Base-by-base conservation (phyloP, 2,797 vertebrate genomes). In the Acanthornis magna region DNA sequence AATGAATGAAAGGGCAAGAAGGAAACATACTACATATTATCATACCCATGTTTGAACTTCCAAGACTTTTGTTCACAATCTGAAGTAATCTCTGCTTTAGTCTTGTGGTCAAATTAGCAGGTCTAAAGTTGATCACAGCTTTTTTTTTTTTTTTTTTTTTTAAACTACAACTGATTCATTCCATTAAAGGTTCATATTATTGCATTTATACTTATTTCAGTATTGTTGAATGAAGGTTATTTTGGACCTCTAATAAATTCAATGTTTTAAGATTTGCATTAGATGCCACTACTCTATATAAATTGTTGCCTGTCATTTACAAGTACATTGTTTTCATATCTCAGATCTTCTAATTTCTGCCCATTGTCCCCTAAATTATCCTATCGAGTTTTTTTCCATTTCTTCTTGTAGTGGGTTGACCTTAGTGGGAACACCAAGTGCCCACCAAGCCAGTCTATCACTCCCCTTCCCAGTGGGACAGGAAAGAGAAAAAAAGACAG, bases 371-470 rank as follows among this genome's bases (percentile, higher is more conserved):
- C 34, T 68, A 63, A 85, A 73, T 58, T 85, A 53, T 48, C 29
- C 32, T 34, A 29, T 13, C 0, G 36, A n/a, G 7, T 11, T 65
- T 85, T 74, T 71, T 67, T 14, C 16, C 15, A 38, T 47, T 86
- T 77, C 32, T 62, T 70, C 29, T 17, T 30, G 14, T 15, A 70
- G 42, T 54, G 20, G 20, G 11, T 30, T 70, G n/a, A 61, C 23
- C 25, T 29, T 47, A n/a, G n/a, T 0, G 0, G 9, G 48, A 68
- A 68, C 23, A 54, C 12, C 4, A 54, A 7, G 55, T 30, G 16
- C 20, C 34, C 40, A 68, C 9, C 29, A 85, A 47, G 10, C 5
- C 13, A 45, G 29, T 68, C 29, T 47, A 61, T 30, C 55, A 29
- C 5, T n/a, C 13, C 15, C 21, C 17, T 58, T 42, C 15, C 22